Evolutionary conservation across 2,888 invertebrate genomes (phyloP).

Genomic region (Tenthredo mesomela): DNA sequence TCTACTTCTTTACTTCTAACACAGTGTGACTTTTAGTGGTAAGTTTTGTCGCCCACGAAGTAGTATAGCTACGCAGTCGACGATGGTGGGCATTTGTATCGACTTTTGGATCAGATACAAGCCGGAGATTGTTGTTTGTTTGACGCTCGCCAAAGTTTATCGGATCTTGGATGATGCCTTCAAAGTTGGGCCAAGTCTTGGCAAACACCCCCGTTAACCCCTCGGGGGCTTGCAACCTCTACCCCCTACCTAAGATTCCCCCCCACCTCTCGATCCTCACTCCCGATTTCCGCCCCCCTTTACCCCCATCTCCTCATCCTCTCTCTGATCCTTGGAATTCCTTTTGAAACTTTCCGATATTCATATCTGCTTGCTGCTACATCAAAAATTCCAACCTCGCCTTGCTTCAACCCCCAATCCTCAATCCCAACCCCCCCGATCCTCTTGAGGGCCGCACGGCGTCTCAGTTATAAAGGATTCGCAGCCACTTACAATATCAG

Average conservation of each 20-base stretch:
- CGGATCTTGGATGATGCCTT: constrained; percentile 69
- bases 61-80: neutral
- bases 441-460: constrained; percentile 58
- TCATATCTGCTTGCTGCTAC: constrained; percentile 75
- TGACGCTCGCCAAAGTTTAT: constrained; percentile 69
- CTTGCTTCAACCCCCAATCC: constrained; percentile 55
- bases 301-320: constrained; percentile 53
- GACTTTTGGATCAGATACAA: constrained; percentile 59
- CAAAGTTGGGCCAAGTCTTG: constrained; percentile 55
- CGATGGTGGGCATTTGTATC: constrained; percentile 58
- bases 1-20: neutral
- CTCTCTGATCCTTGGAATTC: constrained; percentile 71
- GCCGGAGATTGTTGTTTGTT: constrained; percentile 64
- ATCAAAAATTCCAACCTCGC: constrained; percentile 76
- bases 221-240: constrained; percentile 28
- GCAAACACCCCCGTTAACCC: constrained; percentile 34
- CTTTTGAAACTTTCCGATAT: constrained; percentile 77
- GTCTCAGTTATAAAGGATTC: constrained; percentile 74
- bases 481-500: constrained; percentile 76
- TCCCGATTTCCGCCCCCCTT: constrained; percentile 24
- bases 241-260: neutral
- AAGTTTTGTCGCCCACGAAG: neutral
- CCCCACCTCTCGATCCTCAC: neutral
- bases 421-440: constrained; percentile 58
- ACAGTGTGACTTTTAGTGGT: neutral